Percentiles rank a stretch among this genome's conserved stretches.
phyloP scores from a whole-genome alignment of 2,888 invertebrate genomes.

The Rotaria magnacalcarata region DNA sequence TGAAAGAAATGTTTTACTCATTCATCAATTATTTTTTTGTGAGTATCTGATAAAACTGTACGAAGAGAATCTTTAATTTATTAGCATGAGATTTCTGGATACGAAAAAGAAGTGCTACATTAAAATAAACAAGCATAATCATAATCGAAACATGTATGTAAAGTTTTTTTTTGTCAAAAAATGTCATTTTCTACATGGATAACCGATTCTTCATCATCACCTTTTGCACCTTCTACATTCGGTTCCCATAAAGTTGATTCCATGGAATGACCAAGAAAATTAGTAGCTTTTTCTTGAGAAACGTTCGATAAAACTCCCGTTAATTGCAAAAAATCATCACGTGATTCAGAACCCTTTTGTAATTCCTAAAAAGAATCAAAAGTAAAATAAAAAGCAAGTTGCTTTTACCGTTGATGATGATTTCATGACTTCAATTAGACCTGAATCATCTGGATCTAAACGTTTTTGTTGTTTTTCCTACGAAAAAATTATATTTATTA shows the following conservation, averaged over 20 bases:
- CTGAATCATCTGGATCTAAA: slow-evolving; percentile 90
- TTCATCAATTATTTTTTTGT: no score
- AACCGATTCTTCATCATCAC: not conserved
- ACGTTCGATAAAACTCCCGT: slow-evolving; percentile 80
- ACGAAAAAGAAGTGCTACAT: no score
- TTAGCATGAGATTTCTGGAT: no score
- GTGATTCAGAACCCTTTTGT: slow-evolving; percentile 65
- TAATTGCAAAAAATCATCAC: slow-evolving; percentile 74
- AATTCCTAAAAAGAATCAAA: slow-evolving; percentile 56
- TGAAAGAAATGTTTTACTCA: no score
- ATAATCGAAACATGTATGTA: no score
- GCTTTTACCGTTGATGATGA: slow-evolving; percentile 71
- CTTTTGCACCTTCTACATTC: slow-evolving; percentile 55
- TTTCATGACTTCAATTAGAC: slow-evolving; percentile 93
- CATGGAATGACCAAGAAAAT: slow-evolving; percentile 90
- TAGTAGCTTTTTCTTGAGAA: slow-evolving; percentile 73
- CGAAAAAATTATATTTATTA: no score
- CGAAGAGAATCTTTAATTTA: no score
- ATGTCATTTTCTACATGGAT: no score
- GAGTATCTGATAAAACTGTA: no score
- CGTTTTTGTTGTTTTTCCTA: slow-evolving; percentile 72
- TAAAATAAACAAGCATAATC: no score
- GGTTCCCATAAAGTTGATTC: slow-evolving; percentile 94
- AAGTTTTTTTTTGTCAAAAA: no score
- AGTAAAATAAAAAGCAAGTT: not conserved